Evolutionary conservation across 2,797 vertebrate species (phyloP).

Genomic region (Rhinella marina): DNA sequence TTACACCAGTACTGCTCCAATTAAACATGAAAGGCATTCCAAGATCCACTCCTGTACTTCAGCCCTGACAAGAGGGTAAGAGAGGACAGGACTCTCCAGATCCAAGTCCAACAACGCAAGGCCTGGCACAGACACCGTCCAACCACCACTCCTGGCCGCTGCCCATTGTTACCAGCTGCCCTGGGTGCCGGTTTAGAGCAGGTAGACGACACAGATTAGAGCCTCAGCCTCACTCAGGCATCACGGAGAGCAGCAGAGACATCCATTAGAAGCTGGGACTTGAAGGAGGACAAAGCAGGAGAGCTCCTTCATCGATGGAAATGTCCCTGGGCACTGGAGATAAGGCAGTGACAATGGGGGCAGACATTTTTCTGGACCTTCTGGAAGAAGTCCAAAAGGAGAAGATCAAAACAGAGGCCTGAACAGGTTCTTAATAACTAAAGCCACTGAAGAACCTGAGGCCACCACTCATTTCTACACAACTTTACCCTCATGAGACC

Average conservation of each 20-base stretch:
- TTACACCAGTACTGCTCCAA: constrained; percentile 61
- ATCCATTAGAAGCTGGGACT: not conserved
- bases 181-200: constrained; percentile 31
- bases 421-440: not conserved
- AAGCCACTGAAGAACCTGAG: too few species aligned
- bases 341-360: too few species aligned
- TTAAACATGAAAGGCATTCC: constrained; percentile 67
- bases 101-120: constrained; percentile 45
- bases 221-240: not conserved
- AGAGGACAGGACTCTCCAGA: constrained; percentile 54
- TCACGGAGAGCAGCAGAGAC: not conserved
- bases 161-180: constrained; percentile 31
- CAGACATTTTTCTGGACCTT: not conserved
- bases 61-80: constrained; percentile 52
- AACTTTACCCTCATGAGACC: too few species aligned
- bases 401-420: not conserved
- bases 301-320: not conserved
- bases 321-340: not conserved
- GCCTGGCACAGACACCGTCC: constrained; percentile 39
- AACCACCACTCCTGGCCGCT: constrained; percentile 29
- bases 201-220: constrained; percentile 36
- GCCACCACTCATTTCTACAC: too few species aligned
- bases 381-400: not conserved
- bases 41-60: constrained; percentile 50
- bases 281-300: not conserved